phyloP scores from a whole-genome alignment of 1,140 invertebrate genomes.

The Helicoverpa armigera region DNA sequence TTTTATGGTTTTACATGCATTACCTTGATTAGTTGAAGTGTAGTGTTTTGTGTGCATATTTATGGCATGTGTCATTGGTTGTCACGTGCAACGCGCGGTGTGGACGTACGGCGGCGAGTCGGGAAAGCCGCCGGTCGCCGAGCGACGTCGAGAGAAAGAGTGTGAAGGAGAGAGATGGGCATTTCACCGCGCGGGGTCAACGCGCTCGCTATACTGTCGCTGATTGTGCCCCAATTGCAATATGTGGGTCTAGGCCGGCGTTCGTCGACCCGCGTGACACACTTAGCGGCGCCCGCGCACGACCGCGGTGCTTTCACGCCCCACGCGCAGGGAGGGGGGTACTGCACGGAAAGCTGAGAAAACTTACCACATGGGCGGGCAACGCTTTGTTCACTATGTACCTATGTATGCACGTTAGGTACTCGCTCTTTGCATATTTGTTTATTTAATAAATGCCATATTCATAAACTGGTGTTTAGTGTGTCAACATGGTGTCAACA shows the following conservation, averaged over 20 bases:
- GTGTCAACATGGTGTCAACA: not conserved
- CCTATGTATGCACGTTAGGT: not conserved
- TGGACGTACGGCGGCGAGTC: slow-evolving; percentile 34
- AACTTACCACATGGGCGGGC: slow-evolving; percentile 62
- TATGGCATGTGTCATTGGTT: slow-evolving; percentile 19
- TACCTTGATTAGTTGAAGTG: slow-evolving; percentile 18
- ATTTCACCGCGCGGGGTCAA: slow-evolving; percentile 85
- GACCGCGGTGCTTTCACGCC: slow-evolving; percentile 83
- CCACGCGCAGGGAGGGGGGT: slow-evolving; percentile 73
- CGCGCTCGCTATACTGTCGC: slow-evolving; percentile 83
- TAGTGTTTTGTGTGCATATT: not conserved
- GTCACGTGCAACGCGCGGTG: slow-evolving; percentile 28
- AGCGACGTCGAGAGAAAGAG: slow-evolving; percentile 82
- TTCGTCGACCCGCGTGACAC: slow-evolving; percentile 84
- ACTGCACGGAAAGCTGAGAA: slow-evolving; percentile 77
- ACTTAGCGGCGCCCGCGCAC: slow-evolving; percentile 79
- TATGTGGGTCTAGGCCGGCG: slow-evolving; percentile 87
- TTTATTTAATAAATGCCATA: slow-evolving; percentile 1
- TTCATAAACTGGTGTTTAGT: not conserved
- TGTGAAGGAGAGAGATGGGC: slow-evolving; percentile 83
- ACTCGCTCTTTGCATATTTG: slow-evolving; percentile 1
- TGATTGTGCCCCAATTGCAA: slow-evolving; percentile 85
- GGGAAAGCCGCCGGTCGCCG: slow-evolving; percentile 68
- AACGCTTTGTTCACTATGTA: slow-evolving; percentile 32
- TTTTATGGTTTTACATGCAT: slow-evolving; percentile 33